Evolutionary conservation across 2,113 vertebrate genomes (phyloP).

Genomic region (Chelonoidis abingdonii): DNA sequence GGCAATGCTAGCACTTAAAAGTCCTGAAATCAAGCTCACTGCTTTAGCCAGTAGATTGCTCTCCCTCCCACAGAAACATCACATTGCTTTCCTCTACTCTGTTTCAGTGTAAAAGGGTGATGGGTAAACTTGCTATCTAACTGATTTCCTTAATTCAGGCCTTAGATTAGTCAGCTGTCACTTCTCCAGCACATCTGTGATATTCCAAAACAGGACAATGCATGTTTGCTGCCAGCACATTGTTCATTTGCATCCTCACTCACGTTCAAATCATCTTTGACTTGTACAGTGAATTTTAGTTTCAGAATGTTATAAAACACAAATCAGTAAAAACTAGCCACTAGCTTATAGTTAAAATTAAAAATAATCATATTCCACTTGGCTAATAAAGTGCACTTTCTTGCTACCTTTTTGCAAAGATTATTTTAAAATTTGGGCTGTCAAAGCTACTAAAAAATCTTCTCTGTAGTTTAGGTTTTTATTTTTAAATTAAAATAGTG

Average conservation of each 20-base stretch:
- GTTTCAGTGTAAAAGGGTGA: neutral
- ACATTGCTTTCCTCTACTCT: neutral
- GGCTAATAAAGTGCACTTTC: constrained; percentile 71
- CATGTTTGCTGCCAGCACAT: neutral
- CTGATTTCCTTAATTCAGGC: neutral
- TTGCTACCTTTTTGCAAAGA: constrained; percentile 67
- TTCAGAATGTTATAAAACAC: constrained; percentile 20
- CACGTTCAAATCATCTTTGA: neutral
- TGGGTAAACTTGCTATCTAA: neutral
- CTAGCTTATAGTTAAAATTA: constrained; percentile 70
- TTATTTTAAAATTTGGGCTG: constrained; percentile 60
- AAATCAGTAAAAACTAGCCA: constrained; percentile 64
- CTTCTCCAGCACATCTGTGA: neutral
- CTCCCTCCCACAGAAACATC: accelerated
- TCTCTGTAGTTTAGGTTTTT: neutral
- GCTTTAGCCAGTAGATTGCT: neutral
- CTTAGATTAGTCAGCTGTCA: neutral
- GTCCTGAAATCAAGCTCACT: neutral
- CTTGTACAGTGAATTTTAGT: neutral
- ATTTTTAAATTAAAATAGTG: constrained; percentile 62
- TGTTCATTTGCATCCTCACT: constrained; percentile 37
- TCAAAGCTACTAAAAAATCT: constrained; percentile 57
- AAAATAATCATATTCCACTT: constrained; percentile 53
- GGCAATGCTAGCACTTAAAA: neutral
- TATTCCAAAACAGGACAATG: neutral